Percentiles rank a stretch among this genome's conserved stretches.
phyloP scores from a whole-genome alignment of 2,113 vertebrate species.

The Sminthopsis crassicaudata region DNA sequence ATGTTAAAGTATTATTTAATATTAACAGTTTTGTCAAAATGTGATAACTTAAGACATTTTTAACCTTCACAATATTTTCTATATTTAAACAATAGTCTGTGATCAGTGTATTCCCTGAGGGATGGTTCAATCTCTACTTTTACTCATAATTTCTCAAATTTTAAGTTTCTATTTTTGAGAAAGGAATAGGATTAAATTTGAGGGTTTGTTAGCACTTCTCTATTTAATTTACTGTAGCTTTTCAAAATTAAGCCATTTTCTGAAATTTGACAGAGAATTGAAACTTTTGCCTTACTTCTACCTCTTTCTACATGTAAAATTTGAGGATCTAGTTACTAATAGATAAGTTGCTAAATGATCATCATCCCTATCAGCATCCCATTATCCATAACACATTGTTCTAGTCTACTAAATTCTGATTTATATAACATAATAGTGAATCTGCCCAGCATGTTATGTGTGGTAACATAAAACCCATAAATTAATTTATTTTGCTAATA shows the following conservation, averaged over 20 bases:
- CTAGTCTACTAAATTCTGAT: conserved; percentile 51
- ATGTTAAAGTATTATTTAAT: conserved; percentile 63
- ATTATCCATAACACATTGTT: conserved; percentile 72
- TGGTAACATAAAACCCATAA: neutral
- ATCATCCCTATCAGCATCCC: conserved; percentile 59
- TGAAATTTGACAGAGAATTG: conserved; percentile 44
- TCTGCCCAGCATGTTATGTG: neutral
- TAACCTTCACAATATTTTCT: conserved; percentile 62
- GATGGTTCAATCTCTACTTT: conserved; percentile 46
- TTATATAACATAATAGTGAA: neutral
- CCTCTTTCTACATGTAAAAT: conserved; percentile 59
- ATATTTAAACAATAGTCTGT: conserved; percentile 45
- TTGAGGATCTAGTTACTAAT: conserved; percentile 46
- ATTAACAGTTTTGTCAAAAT: conserved; percentile 59
- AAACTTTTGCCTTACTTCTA: neutral
- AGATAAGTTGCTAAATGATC: conserved; percentile 61
- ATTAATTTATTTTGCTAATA: neutral
- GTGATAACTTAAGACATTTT: conserved; percentile 66
- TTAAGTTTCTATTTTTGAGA: conserved; percentile 57
- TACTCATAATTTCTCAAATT: conserved; percentile 51
- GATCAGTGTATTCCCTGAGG: conserved; percentile 54
- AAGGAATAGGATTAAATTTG: conserved; percentile 47
- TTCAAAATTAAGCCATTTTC: conserved; percentile 67
- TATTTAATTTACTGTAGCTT: conserved; percentile 54
- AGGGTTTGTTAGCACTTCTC: conserved; percentile 51